Base-by-base conservation (phyloP, 2,797 vertebrate species). In the Anguilla anguilla region DNA sequence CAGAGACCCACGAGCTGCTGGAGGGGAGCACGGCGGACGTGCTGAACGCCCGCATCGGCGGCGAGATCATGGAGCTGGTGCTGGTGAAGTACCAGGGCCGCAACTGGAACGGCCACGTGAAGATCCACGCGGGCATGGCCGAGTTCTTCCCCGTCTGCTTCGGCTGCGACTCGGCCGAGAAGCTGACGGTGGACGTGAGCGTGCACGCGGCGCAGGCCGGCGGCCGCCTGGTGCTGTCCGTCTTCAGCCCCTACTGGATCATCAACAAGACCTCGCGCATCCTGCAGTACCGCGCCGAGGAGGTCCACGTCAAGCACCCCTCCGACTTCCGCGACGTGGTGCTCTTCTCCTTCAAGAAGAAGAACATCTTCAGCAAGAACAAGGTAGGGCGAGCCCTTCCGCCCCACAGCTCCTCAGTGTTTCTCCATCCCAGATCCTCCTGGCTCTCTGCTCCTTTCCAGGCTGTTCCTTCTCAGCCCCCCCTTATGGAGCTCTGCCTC, bases 181-280 rank as follows among this genome's bases (percentile, higher is more conserved):
- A 0, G 22, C 85, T 96, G 91, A 96, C 94, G 0, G 90, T 97
- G 74, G 97, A 99, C 2, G 77, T 99, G 84, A 96, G 93, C 9
- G 2, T 99, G 1, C 98, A 99, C 0, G 91, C 95, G 6, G 91
- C 92, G 0, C 89, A 77, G 1, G 51, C 89, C 0, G 87, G 94
- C 0, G 94, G 96, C 87, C 95, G 91, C 0, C 82, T 97, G 88
- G 86, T 98, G 85, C 90, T 99, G 55, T 97, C 98, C 0, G 88
- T 99, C 53, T 99, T 97, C 90, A 98, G 98, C 77, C 98, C 99
- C 0, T 99, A 99, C 64, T 99, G 99, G 99, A 96, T 99, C 85
- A 98, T 99, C 94, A 99, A 99, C 94, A 99, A 98, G 92, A 99
- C 98, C 0, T 97, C 96, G 0, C 95, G 98, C 0, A 94, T 99